Evolutionary conservation across 2,797 vertebrate genomes (phyloP).

Genomic region (Sebastolobus alascanus): DNA sequence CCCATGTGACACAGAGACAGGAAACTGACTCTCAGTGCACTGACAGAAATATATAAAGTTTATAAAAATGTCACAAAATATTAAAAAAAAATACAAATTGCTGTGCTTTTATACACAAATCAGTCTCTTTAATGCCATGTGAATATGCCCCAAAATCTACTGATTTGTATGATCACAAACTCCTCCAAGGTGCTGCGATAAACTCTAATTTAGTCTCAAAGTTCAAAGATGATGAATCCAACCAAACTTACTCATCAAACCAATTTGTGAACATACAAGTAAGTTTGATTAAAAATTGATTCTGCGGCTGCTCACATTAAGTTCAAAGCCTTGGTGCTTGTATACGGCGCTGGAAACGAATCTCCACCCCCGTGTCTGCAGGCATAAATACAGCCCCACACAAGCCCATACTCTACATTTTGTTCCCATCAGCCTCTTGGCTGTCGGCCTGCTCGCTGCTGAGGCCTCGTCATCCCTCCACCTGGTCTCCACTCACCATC

Average conservation of each 20-base stretch:
- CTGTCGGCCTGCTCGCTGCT: slow-evolving; percentile 52
- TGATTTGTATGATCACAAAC: slow-evolving; percentile 20
- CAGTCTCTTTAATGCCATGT: slow-evolving; percentile 19
- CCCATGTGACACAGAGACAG: too few relatives aligned
- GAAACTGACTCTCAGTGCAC: too few relatives aligned
- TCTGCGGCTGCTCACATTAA: slow-evolving; percentile 12
- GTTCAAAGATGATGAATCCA: slow-evolving; percentile 33
- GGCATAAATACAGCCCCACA: slow-evolving; percentile 54
- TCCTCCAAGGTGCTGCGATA: slow-evolving; percentile 26
- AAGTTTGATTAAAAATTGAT: slow-evolving; percentile 58
- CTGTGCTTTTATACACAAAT: slow-evolving; percentile 25
- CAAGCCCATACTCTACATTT: slow-evolving; percentile 48
- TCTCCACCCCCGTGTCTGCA: slow-evolving; percentile 48
- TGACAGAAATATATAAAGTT: background rate
- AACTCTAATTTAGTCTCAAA: slow-evolving; percentile 22
- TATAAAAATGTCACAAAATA: slow-evolving; percentile 2
- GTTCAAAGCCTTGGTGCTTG: slow-evolving; percentile 39
- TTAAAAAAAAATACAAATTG: slow-evolving; percentile 26
- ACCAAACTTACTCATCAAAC: slow-evolving; percentile 53
- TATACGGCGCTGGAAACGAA: slow-evolving; percentile 36
- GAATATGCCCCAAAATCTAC: slow-evolving; percentile 15
- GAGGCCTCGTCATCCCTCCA: slow-evolving; percentile 54
- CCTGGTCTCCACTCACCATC: slow-evolving; percentile 64
- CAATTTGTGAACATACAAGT: slow-evolving; percentile 56
- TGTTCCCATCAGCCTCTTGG: slow-evolving; percentile 56